Evolutionary conservation across 2,888 invertebrate species (phyloP).

Genomic region (Oxycera nigricornis): DNA sequence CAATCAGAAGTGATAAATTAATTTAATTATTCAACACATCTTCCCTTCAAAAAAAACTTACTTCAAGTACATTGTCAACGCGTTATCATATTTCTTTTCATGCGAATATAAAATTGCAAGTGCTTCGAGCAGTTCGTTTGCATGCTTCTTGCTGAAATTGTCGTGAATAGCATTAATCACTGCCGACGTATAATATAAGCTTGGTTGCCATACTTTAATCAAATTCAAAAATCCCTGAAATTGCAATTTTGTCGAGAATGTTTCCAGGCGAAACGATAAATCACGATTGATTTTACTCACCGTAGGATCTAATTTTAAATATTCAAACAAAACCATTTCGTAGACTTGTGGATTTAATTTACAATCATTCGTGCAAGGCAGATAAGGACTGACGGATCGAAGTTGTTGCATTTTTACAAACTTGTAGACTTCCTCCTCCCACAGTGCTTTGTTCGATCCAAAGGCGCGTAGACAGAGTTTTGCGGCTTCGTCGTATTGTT

Average conservation of each 20-base stretch:
- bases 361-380: conserved; percentile 77
- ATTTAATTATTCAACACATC: neutral
- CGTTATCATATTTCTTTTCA: conserved; percentile 88
- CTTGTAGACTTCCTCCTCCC: conserved; percentile 92
- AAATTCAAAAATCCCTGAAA: conserved; percentile 78
- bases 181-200: conserved; percentile 81
- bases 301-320: conserved; percentile 80
- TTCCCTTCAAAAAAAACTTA: conserved; percentile 58
- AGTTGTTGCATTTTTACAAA: conserved; percentile 86
- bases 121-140: conserved; percentile 81
- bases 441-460: conserved; percentile 80
- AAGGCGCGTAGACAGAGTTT: conserved; percentile 84
- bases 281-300: conserved; percentile 55
- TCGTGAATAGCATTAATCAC: conserved; percentile 87
- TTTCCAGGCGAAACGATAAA: neutral
- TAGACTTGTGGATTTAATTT: conserved; percentile 84
- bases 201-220: conserved; percentile 88
- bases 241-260: neutral
- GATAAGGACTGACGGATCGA: conserved; percentile 78
- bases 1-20: too few relatives aligned
- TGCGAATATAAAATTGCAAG: conserved; percentile 88
- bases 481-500: conserved; percentile 83
- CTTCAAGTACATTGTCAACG: conserved; percentile 88
- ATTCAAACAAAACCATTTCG: conserved; percentile 93
- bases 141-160: conserved; percentile 76